Evolutionary conservation across 2,113 vertebrate species (phyloP).

Genomic region (Larimichthys polyactis): DNA sequence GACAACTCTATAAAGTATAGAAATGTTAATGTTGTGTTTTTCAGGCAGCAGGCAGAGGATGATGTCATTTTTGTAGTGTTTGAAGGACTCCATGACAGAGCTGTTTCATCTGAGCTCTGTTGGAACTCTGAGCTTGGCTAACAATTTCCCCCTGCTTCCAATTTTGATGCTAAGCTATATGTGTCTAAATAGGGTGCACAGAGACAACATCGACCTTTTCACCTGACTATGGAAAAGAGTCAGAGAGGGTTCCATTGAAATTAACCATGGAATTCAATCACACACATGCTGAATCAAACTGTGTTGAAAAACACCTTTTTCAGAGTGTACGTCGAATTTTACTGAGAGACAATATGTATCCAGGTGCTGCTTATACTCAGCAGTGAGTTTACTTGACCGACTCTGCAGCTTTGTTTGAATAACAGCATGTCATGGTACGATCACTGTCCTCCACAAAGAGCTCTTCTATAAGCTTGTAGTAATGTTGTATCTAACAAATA

Average conservation of each 20-base stretch:
- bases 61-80: too few species aligned
- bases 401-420: background rate
- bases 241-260: background rate
- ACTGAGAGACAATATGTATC: background rate
- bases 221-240: background rate
- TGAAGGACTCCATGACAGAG: too few species aligned
- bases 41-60: too few species aligned
- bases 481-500: background rate
- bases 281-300: background rate
- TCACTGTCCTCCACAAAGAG: background rate
- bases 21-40: background rate
- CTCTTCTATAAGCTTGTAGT: background rate
- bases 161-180: background rate
- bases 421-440: background rate
- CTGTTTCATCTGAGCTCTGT: background rate
- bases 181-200: background rate
- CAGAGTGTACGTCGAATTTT: background rate
- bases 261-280: background rate
- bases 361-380: background rate
- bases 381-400: background rate
- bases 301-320: slow-evolving; percentile 17
- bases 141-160: background rate
- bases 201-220: background rate
- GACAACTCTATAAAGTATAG: background rate
- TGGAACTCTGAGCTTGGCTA: background rate